Evolutionary conservation across 2,888 invertebrate genomes (phyloP).

Genomic region (Cancer borealis): DNA sequence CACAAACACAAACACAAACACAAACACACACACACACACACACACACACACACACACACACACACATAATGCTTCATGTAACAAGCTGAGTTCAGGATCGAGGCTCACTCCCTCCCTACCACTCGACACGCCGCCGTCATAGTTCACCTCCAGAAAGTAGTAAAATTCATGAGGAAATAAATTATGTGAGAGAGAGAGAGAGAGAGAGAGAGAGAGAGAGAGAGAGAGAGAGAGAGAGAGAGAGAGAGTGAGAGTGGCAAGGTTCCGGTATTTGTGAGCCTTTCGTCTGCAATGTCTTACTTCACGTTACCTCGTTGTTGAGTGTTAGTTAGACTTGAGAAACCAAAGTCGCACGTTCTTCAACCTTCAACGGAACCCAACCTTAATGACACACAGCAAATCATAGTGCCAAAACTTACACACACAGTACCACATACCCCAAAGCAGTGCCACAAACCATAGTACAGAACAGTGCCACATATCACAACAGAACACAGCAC

Average conservation of each 20-base stretch:
- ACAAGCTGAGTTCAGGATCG: not conserved
- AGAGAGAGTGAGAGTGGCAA: not conserved
- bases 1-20: no score
- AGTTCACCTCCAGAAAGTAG: not conserved
- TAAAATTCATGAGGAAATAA: not conserved
- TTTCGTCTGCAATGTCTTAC: not conserved
- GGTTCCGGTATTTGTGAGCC: not conserved
- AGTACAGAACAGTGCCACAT: not conserved
- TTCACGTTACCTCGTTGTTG: not conserved
- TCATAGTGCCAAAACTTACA: no score
- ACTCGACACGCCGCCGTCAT: not conserved
- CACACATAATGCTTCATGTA: not conserved
- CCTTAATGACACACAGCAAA: not conserved
- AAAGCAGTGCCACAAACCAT: not conserved
- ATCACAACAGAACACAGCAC: not conserved
- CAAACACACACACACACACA: constrained; percentile 1
- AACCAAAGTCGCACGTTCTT: not conserved
- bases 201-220: not conserved
- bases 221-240: not conserved
- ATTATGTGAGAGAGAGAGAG: not conserved
- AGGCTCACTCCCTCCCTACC: not conserved
- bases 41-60: not conserved
- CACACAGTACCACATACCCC: not conserved
- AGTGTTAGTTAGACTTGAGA: not conserved
- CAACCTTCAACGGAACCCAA: not conserved